These are phyloP conservation scores for Calephelis virginiensis DNA, from an alignment of 1,140 invertebrate genomes.

Conservation along the genomic window DNA sequence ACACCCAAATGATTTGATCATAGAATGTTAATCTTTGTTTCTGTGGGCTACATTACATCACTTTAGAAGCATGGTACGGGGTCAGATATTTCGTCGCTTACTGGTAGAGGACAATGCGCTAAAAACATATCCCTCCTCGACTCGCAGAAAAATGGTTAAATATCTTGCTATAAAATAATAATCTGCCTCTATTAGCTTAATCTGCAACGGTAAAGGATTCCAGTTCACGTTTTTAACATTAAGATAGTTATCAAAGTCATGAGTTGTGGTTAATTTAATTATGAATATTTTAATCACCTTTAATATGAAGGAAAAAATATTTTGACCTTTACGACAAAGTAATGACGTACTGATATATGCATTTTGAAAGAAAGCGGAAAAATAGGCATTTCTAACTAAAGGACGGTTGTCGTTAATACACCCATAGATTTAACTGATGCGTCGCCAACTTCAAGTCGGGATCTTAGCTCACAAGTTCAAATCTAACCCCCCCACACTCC, in stretches of 20 bases:
- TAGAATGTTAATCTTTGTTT: too few species aligned
- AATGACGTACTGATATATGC: neutral
- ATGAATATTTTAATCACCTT: conserved; percentile 30
- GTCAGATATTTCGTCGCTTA: too few species aligned
- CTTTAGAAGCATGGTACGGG: too few species aligned
- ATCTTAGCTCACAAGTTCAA: too few species aligned
- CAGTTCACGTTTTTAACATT: conserved; percentile 41
- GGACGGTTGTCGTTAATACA: neutral
- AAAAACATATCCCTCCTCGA: conserved; percentile 7
- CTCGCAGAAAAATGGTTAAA: conserved; percentile 9
- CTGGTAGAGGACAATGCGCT: too few species aligned
- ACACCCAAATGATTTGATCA: too few species aligned
- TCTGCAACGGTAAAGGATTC: conserved; percentile 32
- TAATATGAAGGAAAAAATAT: neutral
- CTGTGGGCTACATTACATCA: too few species aligned
- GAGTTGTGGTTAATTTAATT: conserved; percentile 33
- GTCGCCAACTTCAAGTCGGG: too few species aligned
- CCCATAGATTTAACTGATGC: neutral
- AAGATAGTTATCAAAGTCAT: conserved; percentile 37
- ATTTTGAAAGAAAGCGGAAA: neutral
- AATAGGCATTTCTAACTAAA: neutral
- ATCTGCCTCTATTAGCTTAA: conserved; percentile 13
- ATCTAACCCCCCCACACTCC: too few species aligned
- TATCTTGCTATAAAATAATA: neutral
- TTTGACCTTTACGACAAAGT: conserved; percentile 1